A percentile compares a stretch with the other conserved stretches of the same genome.
Conservation (phyloP, 2,113 vertebrate species). For the Porphyrio hochstetteri region DNA sequence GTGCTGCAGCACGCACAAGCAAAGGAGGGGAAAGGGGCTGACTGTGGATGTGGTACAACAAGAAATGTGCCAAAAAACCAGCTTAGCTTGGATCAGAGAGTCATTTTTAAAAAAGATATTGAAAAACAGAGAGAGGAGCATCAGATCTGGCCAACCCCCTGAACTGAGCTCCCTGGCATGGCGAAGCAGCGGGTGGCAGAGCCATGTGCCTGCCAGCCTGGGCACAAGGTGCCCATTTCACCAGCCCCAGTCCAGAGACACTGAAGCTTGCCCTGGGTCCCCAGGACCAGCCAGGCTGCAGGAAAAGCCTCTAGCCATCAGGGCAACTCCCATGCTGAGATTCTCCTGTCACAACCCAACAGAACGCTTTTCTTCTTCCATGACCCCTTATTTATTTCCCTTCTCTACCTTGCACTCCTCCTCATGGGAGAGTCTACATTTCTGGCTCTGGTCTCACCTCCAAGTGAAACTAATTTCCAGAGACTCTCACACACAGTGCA, state of each 20-base stretch:
- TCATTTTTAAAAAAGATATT: accelerated
- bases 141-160: neutral
- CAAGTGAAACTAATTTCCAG: neutral
- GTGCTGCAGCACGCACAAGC: neutral
- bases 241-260: neutral
- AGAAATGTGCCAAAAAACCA: no score
- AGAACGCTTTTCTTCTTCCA: neutral
- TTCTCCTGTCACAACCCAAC: neutral
- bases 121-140: neutral
- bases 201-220: neutral
- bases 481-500: neutral
- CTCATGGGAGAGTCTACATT: neutral
- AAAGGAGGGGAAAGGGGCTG: neutral
- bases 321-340: no score
- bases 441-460: neutral
- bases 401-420: neutral
- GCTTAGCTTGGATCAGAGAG: accelerated
- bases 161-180: accelerated
- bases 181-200: neutral
- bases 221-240: accelerated
- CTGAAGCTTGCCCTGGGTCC: accelerated
- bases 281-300: neutral
- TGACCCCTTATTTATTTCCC: neutral
- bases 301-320: neutral
- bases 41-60: accelerated